Percentiles rank a stretch among this genome's conserved stretches.
Conservation (phyloP, 2,888 invertebrate species). For the Morinoia aosen region DNA sequence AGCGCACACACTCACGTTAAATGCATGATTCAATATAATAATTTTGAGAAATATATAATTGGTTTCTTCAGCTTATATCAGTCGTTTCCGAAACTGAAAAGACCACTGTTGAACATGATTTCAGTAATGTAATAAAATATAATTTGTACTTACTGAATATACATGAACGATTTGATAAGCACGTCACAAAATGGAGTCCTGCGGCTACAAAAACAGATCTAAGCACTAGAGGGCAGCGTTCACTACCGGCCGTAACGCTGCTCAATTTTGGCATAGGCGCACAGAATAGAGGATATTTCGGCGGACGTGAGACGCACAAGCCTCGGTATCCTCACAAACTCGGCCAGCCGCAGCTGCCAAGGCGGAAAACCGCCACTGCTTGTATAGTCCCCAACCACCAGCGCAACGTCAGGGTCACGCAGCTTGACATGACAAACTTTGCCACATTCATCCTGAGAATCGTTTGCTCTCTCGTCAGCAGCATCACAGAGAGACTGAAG, state of each 20-base stretch:
- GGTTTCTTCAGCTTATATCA: not conserved
- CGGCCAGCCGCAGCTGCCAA: slow-evolving; percentile 56
- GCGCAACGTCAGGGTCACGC: slow-evolving; percentile 59
- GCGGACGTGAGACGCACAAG: slow-evolving; percentile 49
- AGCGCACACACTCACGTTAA: not conserved
- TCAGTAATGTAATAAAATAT: not conserved
- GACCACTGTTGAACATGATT: not conserved
- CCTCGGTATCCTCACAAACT: slow-evolving; percentile 45
- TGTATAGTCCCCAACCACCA: slow-evolving; percentile 55
- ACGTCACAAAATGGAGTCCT: not conserved
- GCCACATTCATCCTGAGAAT: not conserved
- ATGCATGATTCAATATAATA: not conserved
- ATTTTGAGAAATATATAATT: not conserved
- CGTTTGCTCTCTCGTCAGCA: not conserved
- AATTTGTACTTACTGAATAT: slow-evolving; percentile 12
- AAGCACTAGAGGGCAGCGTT: not conserved
- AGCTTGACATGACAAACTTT: slow-evolving; percentile 15
- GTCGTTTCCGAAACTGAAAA: not conserved
- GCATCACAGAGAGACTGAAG: not conserved
- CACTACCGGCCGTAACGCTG: slow-evolving; percentile 60
- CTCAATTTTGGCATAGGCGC: slow-evolving; percentile 57
- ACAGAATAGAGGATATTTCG: slow-evolving; percentile 34
- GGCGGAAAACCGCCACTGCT: slow-evolving; percentile 57
- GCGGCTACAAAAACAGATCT: not conserved
- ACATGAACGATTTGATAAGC: not conserved